These are phyloP conservation scores for Actias luna DNA, from an alignment of 2,888 invertebrate genomes.

Conservation along the genomic window DNA sequence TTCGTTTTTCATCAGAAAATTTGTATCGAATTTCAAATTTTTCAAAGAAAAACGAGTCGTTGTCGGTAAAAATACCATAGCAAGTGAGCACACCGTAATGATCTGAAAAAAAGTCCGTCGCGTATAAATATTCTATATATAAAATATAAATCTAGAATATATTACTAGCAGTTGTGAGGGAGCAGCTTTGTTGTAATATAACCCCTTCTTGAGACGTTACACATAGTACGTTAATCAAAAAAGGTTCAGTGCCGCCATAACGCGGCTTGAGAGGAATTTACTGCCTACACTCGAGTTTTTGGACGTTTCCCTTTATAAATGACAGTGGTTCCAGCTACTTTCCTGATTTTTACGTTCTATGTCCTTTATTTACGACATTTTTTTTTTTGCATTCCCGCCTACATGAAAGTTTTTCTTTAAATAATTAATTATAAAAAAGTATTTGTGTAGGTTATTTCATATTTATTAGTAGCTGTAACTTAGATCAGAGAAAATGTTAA, in stretches of 20 bases:
- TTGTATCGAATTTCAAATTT: too few species aligned
- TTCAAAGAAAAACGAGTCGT: too few species aligned
- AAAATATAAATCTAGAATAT: not conserved
- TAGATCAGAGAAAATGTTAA: too few species aligned
- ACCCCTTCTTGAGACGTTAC: constrained; percentile 34
- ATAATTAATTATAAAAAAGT: too few species aligned
- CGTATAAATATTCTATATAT: not conserved
- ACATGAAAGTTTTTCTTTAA: not conserved
- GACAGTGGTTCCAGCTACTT: constrained; percentile 3
- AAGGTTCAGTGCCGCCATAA: constrained; percentile 34
- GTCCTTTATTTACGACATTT: not conserved
- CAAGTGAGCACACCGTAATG: too few species aligned
- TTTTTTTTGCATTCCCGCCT: not conserved
- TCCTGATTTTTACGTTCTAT: constrained; percentile 11
- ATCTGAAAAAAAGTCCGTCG: not conserved
- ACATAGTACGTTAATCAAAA: constrained; percentile 42
- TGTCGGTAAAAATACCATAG: too few species aligned
- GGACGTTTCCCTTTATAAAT: constrained; percentile 19
- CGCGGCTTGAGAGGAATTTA: constrained; percentile 32
- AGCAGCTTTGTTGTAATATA: constrained; percentile 18
- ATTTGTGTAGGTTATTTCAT: too few species aligned
- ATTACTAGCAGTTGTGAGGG: constrained; percentile 16
- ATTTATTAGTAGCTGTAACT: too few species aligned
- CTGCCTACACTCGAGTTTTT: constrained; percentile 28
- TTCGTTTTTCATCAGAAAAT: too few species aligned